Evolutionary conservation across 1,140 invertebrate genomes (phyloP), one percentile per base, ranked within the genome.

Genomic region (Atta texana): DNA sequence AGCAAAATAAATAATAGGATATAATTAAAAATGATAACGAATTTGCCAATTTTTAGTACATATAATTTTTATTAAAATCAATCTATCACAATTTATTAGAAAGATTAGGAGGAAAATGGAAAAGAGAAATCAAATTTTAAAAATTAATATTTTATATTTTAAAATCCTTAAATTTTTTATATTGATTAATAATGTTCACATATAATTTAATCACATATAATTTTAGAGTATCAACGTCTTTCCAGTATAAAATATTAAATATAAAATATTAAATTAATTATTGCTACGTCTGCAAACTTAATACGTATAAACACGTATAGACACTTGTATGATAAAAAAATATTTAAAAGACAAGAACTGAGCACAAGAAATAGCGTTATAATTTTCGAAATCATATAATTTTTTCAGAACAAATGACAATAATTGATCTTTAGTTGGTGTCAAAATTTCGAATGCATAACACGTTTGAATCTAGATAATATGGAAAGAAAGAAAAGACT

Each of bases 401-500:
- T 63, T 44, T 74, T 44, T 63, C 3, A 28, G 34, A 34, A 49
- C 28, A 77, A 64, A 16, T 77, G 57, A 28, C 39, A 66, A 66
- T 78, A 14, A 78, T 66, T 66, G 28, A 3, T 31, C 21, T 49
- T n/a, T 8, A 44, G 39, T 44, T 44, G 10, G 34, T 49, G 75
- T 49, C 18, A 51, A 39, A 44, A 21, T 61, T 21, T 0, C 8
- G 21, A 61, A 4, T 61, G 21, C 21, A 64, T 39, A 31, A 61
- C 21, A 63, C 39, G 16, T 59, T 57, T 6, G 12, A 81, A 71
- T 71, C 64, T 44, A 44, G 66, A 81, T 71, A 24, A 69, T 34
- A 34, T 59, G 69, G 31, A 53, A 64, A 63, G 16, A 64, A 53
- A 53, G 39, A 18, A 64, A 39, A 66, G 28, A 44, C 57, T 68